A percentile compares a stretch with the other conserved stretches of the same genome.
Evolutionary conservation across 2,113 vertebrate species (phyloP).

Genomic region (Cariama cristata): DNA sequence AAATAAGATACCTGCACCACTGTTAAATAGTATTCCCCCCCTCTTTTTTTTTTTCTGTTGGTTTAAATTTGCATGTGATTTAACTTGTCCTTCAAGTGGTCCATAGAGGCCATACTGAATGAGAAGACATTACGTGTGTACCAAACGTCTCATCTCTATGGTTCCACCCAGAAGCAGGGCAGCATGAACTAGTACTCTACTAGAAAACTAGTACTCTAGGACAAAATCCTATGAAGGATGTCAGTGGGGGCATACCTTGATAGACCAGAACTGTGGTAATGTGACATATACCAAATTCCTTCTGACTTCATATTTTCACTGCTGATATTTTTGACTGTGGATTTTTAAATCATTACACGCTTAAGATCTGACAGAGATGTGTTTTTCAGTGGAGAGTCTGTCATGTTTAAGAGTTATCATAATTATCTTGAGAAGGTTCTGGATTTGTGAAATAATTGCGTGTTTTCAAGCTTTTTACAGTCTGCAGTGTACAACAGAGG

Average conservation of each 20-base stretch:
- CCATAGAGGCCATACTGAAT: not conserved
- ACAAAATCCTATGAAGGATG: not conserved
- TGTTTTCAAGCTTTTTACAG: not conserved
- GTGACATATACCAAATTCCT: not conserved
- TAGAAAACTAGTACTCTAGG: not conserved
- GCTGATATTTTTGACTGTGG: not conserved
- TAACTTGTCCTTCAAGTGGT: not conserved
- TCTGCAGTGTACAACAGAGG: not conserved
- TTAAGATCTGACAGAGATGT: not conserved
- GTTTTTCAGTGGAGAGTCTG: not conserved
- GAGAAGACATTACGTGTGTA: not conserved
- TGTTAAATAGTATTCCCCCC: not conserved
- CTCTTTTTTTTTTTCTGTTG: not conserved
- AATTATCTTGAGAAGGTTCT: not conserved
- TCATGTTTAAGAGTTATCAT: not conserved
- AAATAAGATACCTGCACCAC: not conserved
- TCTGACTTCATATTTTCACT: not conserved
- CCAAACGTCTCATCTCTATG: not conserved
- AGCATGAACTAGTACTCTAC: not conserved
- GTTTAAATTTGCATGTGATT: not conserved
- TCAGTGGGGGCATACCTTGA: not conserved
- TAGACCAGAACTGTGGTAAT: not conserved
- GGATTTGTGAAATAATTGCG: not conserved
- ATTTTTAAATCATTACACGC: not conserved
- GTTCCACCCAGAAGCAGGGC: not conserved